Percentiles rank a stretch among this genome's conserved stretches.
Evolutionary conservation across 1,140 invertebrate species (phyloP).

Genomic region (Tetramorium simillimum): DNA sequence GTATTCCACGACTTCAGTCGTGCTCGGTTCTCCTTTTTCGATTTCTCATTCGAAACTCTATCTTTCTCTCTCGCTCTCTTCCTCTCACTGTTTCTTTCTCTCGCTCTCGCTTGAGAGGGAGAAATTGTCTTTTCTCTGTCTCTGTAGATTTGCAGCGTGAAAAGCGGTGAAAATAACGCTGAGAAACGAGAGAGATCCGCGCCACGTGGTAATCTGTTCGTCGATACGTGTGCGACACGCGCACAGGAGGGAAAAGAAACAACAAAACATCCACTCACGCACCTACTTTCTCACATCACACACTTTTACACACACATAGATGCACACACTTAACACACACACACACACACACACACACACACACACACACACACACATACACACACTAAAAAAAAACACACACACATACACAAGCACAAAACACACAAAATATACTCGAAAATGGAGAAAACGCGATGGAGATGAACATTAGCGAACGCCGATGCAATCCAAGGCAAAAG

Average conservation of each 20-base stretch:
- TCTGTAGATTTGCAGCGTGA: constrained; percentile 15
- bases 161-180: neutral
- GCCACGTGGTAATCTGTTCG: constrained; percentile 2
- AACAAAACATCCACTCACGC: neutral
- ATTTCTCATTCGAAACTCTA: constrained; percentile 11
- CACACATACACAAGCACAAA: neutral
- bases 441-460: constrained; percentile 36
- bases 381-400: neutral
- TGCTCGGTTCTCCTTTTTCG: constrained; percentile 8
- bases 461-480: constrained; percentile 50
- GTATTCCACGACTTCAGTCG: constrained; percentile 36
- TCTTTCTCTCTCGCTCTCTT: neutral
- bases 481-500: constrained; percentile 49
- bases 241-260: neutral
- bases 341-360: neutral
- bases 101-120: constrained; percentile 24
- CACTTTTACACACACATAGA: no score
- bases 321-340: neutral
- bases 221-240: constrained; percentile 11
- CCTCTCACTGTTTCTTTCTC: neutral
- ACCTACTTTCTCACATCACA: neutral
- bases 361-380: neutral
- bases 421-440: neutral
- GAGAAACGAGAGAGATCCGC: constrained; percentile 32
- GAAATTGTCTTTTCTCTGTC: constrained; percentile 5